Conservation (phyloP, 2,113 vertebrate species). For the Conger conger region DNA sequence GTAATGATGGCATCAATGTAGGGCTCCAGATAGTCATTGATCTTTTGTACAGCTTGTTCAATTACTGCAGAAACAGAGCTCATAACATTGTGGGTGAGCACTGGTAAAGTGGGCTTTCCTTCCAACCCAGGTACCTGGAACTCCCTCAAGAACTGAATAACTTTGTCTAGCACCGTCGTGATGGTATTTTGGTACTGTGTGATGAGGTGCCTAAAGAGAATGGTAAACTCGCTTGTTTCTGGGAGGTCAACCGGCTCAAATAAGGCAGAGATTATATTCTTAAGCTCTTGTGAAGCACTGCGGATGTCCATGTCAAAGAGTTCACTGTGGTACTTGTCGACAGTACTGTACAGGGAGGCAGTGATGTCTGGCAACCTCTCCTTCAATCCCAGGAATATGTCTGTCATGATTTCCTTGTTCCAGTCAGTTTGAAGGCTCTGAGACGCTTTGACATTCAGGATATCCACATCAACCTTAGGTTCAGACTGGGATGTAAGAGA, state of each 20-base stretch:
- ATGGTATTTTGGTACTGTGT: constrained; percentile 62
- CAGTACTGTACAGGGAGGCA: constrained; percentile 54
- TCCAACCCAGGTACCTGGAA: background rate
- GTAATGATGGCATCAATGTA: constrained; percentile 60
- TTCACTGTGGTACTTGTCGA: constrained; percentile 67
- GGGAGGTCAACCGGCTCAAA: constrained; percentile 52
- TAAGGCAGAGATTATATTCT: constrained; percentile 61
- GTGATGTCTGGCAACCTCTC: constrained; percentile 66
- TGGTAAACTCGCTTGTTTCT: constrained; percentile 55
- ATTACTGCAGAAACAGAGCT: constrained; percentile 3
- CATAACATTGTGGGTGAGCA: background rate
- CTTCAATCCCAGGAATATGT: constrained; percentile 68
- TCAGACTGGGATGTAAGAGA: constrained; percentile 67
- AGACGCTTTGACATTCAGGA: constrained; percentile 73
- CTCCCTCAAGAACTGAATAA: constrained; percentile 72
- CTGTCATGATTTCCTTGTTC: constrained; percentile 72
- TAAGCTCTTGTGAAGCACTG: constrained; percentile 54
- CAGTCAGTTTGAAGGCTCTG: constrained; percentile 62
- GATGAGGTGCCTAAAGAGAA: constrained; percentile 56
- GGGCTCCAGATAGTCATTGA: constrained; percentile 54
- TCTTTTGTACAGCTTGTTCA: constrained; percentile 54
- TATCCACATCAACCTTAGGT: constrained; percentile 70
- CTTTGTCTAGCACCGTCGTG: constrained; percentile 66
- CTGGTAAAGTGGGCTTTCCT: background rate
- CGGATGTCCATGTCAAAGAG: constrained; percentile 66